Evolutionary conservation across 2,113 vertebrate genomes (phyloP).

Genomic region (Larimichthys crocea): DNA sequence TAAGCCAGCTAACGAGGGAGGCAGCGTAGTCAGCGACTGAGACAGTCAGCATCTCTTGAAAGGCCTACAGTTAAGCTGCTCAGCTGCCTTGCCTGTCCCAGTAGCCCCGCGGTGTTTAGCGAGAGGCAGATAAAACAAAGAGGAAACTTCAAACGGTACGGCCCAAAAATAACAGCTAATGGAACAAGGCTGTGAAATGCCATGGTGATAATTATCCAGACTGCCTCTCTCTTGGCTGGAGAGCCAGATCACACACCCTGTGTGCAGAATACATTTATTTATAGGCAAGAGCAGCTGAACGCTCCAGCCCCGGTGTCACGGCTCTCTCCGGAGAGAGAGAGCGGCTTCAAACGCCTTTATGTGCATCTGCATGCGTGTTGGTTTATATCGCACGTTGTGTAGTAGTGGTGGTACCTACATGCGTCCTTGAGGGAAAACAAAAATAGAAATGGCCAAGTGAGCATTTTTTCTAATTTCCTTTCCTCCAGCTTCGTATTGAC

Average conservation of each 20-base stretch:
- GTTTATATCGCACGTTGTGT: background rate
- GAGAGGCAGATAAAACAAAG: conserved; percentile 78
- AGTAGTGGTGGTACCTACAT: conserved; percentile 9
- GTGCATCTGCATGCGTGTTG: conserved; percentile 42
- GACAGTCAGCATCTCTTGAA: conserved; percentile 67
- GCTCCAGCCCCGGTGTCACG: conserved; percentile 68
- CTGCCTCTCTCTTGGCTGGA: conserved; percentile 72
- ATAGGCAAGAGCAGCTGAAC: conserved; percentile 77
- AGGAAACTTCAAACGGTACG: conserved; percentile 77
- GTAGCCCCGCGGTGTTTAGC: conserved; percentile 69
- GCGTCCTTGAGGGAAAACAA: conserved; percentile 33
- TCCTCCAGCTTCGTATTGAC: background rate
- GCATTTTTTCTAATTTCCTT: conserved; percentile 14
- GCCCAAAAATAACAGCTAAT: conserved; percentile 80
- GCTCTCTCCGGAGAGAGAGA: conserved; percentile 73
- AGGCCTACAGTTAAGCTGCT: conserved; percentile 72
- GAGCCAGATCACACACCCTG: conserved; percentile 69
- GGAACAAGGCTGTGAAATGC: conserved; percentile 78
- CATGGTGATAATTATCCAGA: conserved; percentile 82
- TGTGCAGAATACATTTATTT: conserved; percentile 80
- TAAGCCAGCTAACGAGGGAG: conserved; percentile 67
- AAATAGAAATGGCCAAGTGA: conserved; percentile 45
- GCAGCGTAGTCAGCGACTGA: conserved; percentile 50
- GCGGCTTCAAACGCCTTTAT: conserved; percentile 72
- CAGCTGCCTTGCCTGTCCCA: conserved; percentile 69